These are phyloP conservation scores for Drosophila leonis DNA, from an alignment of 2,888 invertebrate species.

Conservation along the genomic window DNA sequence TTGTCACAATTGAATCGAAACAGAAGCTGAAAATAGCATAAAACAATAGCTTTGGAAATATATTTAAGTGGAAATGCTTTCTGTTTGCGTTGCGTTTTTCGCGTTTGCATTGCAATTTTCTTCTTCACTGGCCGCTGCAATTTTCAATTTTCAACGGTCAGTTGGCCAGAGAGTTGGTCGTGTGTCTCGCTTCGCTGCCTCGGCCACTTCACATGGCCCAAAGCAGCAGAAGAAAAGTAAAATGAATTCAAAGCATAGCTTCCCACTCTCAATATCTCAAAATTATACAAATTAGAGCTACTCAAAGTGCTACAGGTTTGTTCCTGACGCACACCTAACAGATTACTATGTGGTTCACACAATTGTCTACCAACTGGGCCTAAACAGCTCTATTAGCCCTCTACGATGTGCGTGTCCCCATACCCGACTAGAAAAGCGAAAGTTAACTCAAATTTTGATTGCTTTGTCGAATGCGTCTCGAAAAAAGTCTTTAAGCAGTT, in stretches of 20 bases:
- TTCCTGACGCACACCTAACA: slow-evolving; percentile 64
- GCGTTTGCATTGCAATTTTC: slow-evolving; percentile 75
- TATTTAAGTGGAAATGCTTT: slow-evolving; percentile 60
- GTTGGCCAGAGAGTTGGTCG: slow-evolving; percentile 68
- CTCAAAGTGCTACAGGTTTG: slow-evolving; percentile 63
- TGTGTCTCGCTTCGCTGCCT: slow-evolving; percentile 62
- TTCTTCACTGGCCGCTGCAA: slow-evolving; percentile 79
- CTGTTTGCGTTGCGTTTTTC: slow-evolving; percentile 61
- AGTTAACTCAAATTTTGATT: slow-evolving; percentile 53
- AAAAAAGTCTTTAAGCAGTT: slow-evolving; percentile 34
- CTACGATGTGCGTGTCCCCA: slow-evolving; percentile 33
- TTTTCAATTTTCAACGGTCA: slow-evolving; percentile 83
- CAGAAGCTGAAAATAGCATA: slow-evolving; percentile 49
- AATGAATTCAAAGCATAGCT: slow-evolving; percentile 8
- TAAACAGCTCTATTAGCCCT: slow-evolving; percentile 61
- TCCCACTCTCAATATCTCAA: slow-evolving; percentile 42
- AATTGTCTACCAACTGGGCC: slow-evolving; percentile 35
- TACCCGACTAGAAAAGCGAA: slow-evolving; percentile 64
- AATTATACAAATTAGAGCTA: slow-evolving; percentile 75
- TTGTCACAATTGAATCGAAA: slow-evolving; percentile 67
- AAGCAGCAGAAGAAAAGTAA: background rate
- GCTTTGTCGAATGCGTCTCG: slow-evolving; percentile 41
- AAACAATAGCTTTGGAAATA: slow-evolving; percentile 62
- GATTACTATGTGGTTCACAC: slow-evolving; percentile 54
- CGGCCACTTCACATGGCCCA: slow-evolving; percentile 16